A percentile compares a stretch with the other conserved stretches of the same genome.
Evolutionary conservation across 2,888 invertebrate species (phyloP).

Genomic region (Thelaira solivaga): DNA sequence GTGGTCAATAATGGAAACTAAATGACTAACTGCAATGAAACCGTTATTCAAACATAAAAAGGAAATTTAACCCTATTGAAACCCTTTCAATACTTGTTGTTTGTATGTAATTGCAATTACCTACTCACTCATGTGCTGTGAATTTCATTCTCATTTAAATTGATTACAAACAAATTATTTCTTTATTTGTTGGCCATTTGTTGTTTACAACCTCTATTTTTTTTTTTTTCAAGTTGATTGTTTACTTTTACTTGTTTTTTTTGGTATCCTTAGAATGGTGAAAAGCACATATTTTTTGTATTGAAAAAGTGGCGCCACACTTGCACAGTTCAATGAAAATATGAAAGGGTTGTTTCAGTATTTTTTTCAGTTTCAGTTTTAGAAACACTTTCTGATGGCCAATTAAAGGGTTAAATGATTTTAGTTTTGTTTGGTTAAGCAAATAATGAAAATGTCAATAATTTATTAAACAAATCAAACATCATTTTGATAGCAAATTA

Average conservation of each 20-base stretch:
- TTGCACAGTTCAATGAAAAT: no score
- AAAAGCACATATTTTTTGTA: background rate
- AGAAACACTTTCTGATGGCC: slow-evolving; percentile 50
- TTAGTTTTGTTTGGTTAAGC: slow-evolving; percentile 42
- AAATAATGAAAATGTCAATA: slow-evolving; percentile 57
- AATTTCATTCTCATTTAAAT: slow-evolving; percentile 55
- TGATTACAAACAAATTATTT: slow-evolving; percentile 62
- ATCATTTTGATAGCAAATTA: background rate
- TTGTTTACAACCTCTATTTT: background rate
- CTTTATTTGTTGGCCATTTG: slow-evolving; percentile 46
- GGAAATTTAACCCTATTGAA: slow-evolving; percentile 38
- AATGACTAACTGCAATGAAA: slow-evolving; percentile 12
- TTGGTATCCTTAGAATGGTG: background rate
- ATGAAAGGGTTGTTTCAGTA: slow-evolving; percentile 47
- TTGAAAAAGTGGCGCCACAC: slow-evolving; percentile 51
- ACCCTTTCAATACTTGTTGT: background rate
- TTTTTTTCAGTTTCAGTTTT: no score
- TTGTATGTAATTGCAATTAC: background rate
- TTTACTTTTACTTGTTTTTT: background rate
- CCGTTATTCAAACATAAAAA: background rate
- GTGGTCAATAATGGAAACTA: slow-evolving; percentile 32
- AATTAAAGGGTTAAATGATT: slow-evolving; percentile 64
- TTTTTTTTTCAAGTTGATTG: slow-evolving; percentile 4
- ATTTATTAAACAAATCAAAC: slow-evolving; percentile 38
- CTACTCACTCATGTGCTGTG: background rate